A percentile compares a stretch with the other conserved stretches of the same genome.
Evolutionary conservation across 2,888 invertebrate species (phyloP).

Genomic region (Lasioglossum lativentre): DNA sequence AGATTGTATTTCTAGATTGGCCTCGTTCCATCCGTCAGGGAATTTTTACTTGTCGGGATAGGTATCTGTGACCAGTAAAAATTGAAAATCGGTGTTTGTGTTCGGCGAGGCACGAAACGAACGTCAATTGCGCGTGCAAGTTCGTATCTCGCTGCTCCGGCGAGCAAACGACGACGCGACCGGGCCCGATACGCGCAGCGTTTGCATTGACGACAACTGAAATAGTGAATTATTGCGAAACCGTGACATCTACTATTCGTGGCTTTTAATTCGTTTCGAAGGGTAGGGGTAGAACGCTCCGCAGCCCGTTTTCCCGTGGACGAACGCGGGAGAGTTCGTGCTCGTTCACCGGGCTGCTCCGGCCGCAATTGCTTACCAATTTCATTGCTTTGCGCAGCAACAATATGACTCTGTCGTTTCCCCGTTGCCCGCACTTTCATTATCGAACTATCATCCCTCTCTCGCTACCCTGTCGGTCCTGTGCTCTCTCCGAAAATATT

Average conservation of each 20-base stretch:
- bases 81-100: constrained; percentile 44
- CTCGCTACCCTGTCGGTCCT: too few species aligned
- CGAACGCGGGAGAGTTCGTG: background rate
- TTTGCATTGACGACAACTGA: constrained; percentile 42
- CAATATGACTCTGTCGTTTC: constrained; percentile 19
- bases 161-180: constrained; percentile 38
- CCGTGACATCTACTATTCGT: constrained; percentile 47
- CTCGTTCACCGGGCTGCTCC: background rate
- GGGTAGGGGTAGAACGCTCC: background rate
- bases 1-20: background rate
- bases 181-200: constrained; percentile 18
- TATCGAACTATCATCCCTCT: constrained; percentile 1
- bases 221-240: constrained; percentile 57
- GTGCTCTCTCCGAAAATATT: constrained; percentile 12
- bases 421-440: constrained; percentile 17
- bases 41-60: background rate
- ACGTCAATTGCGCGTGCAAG: constrained; percentile 34
- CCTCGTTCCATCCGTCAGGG: background rate
- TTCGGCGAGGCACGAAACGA: background rate
- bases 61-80: constrained; percentile 21
- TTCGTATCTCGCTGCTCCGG: constrained; percentile 29
- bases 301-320: background rate
- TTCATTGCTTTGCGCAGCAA: constrained; percentile 17
- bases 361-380: constrained; percentile 17
- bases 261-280: constrained; percentile 53